Conservation (phyloP, 2,113 vertebrate genomes). For the Pagrus major region DNA sequence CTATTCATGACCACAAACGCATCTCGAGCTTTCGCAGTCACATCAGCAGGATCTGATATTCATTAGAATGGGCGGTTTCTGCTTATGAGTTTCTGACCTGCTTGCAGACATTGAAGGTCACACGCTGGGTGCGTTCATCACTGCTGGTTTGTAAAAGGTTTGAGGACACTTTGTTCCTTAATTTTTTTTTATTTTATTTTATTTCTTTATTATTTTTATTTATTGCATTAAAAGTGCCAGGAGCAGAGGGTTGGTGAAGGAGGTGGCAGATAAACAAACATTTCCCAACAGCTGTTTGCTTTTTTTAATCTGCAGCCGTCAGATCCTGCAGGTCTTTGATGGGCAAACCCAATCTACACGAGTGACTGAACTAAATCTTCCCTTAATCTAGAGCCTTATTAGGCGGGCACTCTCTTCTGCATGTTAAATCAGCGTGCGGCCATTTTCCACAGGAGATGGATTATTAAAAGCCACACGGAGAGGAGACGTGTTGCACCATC, state of each 20-base stretch:
- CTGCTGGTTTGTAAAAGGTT: constrained; percentile 38
- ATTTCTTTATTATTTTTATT: no score
- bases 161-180: constrained; percentile 73
- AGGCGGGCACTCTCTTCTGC: constrained; percentile 87
- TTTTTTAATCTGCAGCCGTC: constrained; percentile 92
- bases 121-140: background rate
- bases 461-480: constrained; percentile 82
- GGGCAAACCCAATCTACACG: constrained; percentile 88
- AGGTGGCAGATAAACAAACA: constrained; percentile 77
- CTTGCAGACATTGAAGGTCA: constrained; percentile 43
- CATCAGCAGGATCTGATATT: constrained; percentile 59
- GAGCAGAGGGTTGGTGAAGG: constrained; percentile 45
- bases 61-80: constrained; percentile 53
- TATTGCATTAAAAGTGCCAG: no score
- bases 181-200: no score
- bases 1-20: constrained; percentile 67
- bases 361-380: constrained; percentile 94
- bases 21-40: constrained; percentile 47
- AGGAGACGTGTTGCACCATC: constrained; percentile 59
- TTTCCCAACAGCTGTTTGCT: constrained; percentile 91
- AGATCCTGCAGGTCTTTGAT: constrained; percentile 92
- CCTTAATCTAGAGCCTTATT: constrained; percentile 92
- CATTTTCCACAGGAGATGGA: constrained; percentile 88
- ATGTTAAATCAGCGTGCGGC: constrained; percentile 90
- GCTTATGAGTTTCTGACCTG: constrained; percentile 39